These are phyloP conservation scores for Pangasius sanitwongsei DNA, from an alignment of 2,797 vertebrate species.

Conservation along the genomic window DNA sequence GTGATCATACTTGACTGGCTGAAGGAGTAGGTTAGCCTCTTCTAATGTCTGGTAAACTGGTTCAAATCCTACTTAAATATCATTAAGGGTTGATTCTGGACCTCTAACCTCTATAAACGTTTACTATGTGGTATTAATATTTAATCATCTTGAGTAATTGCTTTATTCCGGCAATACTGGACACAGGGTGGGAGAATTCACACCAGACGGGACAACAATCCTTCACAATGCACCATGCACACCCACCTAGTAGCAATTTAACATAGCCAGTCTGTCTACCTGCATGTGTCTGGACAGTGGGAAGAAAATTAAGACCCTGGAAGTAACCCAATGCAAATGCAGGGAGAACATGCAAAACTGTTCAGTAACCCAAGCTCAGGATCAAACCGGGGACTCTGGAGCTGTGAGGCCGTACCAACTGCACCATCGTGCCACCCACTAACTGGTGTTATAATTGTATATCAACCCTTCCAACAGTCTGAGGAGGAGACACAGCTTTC, in stretches of 20 bases:
- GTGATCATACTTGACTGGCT: conserved; percentile 2
- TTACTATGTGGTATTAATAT: background rate
- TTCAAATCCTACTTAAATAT: background rate
- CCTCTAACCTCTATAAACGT: background rate
- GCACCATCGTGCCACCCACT: background rate
- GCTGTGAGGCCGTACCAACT: background rate
- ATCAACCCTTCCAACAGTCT: background rate
- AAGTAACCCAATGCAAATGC: background rate
- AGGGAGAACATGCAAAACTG: background rate
- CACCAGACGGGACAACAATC: background rate
- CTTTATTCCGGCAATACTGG: background rate
- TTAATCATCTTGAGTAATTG: background rate
- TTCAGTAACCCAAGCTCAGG: background rate
- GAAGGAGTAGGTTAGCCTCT: background rate
- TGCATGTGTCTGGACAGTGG: background rate
- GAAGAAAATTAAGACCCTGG: background rate
- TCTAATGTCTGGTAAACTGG: background rate
- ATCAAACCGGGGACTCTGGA: background rate
- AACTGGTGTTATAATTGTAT: background rate
- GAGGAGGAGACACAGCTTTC: background rate
- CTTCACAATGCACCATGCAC: background rate
- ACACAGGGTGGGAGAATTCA: background rate
- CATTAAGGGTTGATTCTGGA: background rate
- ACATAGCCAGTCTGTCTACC: background rate
- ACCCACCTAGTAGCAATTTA: background rate